Evolutionary conservation across 2,113 vertebrate genomes (phyloP).

Genomic region (Euleptes europaea): DNA sequence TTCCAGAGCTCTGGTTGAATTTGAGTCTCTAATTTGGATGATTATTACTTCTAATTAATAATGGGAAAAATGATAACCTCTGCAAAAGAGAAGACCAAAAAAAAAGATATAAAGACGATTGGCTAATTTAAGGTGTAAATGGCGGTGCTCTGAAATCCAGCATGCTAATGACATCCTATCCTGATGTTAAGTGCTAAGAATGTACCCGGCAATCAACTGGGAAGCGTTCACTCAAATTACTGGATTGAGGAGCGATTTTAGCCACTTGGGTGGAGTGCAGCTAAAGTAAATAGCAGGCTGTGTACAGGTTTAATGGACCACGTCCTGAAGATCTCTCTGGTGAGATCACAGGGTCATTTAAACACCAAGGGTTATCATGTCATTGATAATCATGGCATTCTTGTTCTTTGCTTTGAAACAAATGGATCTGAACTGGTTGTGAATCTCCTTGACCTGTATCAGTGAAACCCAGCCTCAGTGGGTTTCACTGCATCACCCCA

Average conservation of each 20-base stretch:
- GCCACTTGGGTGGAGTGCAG: slow-evolving; percentile 2
- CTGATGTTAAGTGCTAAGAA: slow-evolving; percentile 16
- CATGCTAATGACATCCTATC: slow-evolving; percentile 22
- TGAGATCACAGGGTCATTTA: no score
- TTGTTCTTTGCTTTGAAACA: no score
- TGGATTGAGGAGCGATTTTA: slow-evolving; percentile 29
- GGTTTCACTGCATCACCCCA: no score
- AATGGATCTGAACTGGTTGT: no score
- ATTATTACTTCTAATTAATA: neutral
- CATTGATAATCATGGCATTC: no score
- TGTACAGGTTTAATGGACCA: slow-evolving; percentile 6
- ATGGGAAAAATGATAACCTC: neutral
- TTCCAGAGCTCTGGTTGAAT: neutral
- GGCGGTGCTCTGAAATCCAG: slow-evolving; percentile 29
- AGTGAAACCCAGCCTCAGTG: no score
- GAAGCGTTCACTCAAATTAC: slow-evolving; percentile 29
- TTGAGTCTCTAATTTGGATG: neutral
- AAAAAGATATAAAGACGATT: neutral
- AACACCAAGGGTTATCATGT: no score
- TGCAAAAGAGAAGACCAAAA: neutral
- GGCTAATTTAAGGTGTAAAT: slow-evolving; percentile 51
- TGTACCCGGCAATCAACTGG: slow-evolving; percentile 36
- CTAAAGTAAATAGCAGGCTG: slow-evolving; percentile 36
- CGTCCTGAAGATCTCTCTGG: slow-evolving; percentile 15
- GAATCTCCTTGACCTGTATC: no score